These are phyloP conservation scores for Holocentrus rufus DNA, from an alignment of 2,797 vertebrate genomes.

Conservation along the genomic window DNA sequence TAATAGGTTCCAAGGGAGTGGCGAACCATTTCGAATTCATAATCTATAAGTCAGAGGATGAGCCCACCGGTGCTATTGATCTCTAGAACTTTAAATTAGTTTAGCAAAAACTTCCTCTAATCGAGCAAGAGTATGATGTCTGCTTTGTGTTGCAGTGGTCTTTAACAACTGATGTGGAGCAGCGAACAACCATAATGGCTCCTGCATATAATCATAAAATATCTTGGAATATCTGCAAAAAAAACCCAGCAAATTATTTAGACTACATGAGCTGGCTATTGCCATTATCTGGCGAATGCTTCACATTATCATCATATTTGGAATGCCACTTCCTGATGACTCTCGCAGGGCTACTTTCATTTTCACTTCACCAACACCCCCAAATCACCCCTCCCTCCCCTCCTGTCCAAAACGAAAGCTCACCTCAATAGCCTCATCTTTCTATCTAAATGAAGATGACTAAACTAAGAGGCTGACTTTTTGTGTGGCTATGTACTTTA, in stretches of 20 bases:
- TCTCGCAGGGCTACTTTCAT: neutral
- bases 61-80: conserved; percentile 57
- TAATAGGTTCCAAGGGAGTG: conserved; percentile 52
- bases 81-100: conserved; percentile 70
- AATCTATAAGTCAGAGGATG: conserved; percentile 55
- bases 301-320: conserved; percentile 32
- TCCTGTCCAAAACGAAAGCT: neutral
- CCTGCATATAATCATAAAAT: conserved; percentile 29
- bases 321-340: conserved; percentile 27
- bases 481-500: conserved; percentile 22
- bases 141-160: conserved; percentile 19
- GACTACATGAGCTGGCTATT: conserved; percentile 3
- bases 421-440: neutral
- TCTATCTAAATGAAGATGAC: conserved; percentile 28
- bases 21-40: conserved; percentile 58
- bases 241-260: conserved; percentile 21
- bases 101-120: conserved; percentile 53
- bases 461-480: conserved; percentile 19
- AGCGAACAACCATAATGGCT: conserved; percentile 12
- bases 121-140: conserved; percentile 21
- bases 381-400: neutral
- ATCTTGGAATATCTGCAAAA: conserved; percentile 15
- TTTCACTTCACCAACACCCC: conserved; percentile 7
- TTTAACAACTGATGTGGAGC: conserved; percentile 28
- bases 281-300: conserved; percentile 23